Base-by-base conservation (phyloP, 92 coral and sea anemone species). In the Pocillopora meandrina region DNA sequence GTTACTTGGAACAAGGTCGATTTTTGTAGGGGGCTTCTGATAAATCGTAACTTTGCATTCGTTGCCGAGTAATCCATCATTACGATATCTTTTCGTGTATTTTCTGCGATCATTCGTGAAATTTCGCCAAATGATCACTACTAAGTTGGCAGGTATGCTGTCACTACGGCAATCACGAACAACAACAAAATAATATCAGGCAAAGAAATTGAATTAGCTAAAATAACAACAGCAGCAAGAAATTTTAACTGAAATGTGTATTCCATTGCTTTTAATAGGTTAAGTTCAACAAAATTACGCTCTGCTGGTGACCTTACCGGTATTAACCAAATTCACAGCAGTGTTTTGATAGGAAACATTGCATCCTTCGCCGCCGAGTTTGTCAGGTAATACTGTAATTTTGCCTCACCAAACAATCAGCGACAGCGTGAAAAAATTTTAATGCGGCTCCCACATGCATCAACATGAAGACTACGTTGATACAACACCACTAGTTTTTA, bases 361-460 rank as follows among this genome's bases (percentile, higher is more conserved):
- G 21, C 42, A 5, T 57, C 12, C 67, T 21, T 12, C 12, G 8
- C 59, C 26, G 17, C 33, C 60, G 2, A 52, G 78, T 56, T 31
- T 31, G 35, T 34, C 12, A 5, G 17, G n/a, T 69, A 5, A 26
- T 10, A 69, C 73, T 34, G 49, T 13, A 69, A 69, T n/a, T 14
- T 34, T 69, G 15, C 10, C 35, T 20, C 31, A 31, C 55, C 18
- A 16, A 13, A 15, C n/a, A 13, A 26, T 26, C 31, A 26, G 31
- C 35, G 73, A 70, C 56, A 61, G 68, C 68, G 80, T 76, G 80
- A 56, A 67, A 76, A 76, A 76, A 19, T 34, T 34, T 31, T 19
- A n/a, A n/a, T n/a, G 70, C 52, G 8, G 52, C 52, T 42, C 4
- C 52, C 52, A 42, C 52, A 42, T 42, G 52, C 8, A 2, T 42